A percentile compares a stretch with the other conserved stretches of the same genome.
Conservation (phyloP, 2,888 invertebrate genomes). For the Tinea semifulvella region DNA sequence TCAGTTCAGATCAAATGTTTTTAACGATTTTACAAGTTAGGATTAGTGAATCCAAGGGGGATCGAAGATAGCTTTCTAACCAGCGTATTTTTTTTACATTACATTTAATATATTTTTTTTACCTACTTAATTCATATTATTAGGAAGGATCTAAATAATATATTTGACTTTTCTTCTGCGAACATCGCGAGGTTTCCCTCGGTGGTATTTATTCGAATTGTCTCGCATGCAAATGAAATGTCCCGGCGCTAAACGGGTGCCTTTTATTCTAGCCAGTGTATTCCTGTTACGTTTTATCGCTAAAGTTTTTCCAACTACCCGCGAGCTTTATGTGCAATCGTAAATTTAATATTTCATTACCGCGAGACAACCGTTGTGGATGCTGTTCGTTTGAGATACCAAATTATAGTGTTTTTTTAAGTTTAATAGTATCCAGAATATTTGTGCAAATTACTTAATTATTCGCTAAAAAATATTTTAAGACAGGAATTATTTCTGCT, state of each 20-base stretch:
- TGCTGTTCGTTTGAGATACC: slow-evolving; percentile 2
- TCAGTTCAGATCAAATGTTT: no score
- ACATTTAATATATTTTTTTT: no score
- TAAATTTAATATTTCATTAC: slow-evolving; percentile 17
- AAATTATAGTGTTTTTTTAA: slow-evolving; percentile 2
- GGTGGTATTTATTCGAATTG: slow-evolving; percentile 35
- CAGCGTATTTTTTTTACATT: no score
- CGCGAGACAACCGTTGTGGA: slow-evolving; percentile 3
- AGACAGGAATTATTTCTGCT: no score
- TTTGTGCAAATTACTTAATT: slow-evolving; percentile 1
- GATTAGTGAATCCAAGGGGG: no score
- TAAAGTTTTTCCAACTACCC: slow-evolving; percentile 33
- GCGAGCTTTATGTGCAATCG: slow-evolving; percentile 13
- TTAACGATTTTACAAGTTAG: no score
- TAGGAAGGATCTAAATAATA: background rate
- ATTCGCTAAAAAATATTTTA: no score
- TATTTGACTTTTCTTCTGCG: background rate
- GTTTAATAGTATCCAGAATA: background rate
- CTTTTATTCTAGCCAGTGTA: slow-evolving; percentile 33
- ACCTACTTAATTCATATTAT: background rate
- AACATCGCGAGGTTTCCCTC: slow-evolving; percentile 24
- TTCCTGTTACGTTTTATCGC: slow-evolving; percentile 41
- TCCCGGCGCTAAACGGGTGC: slow-evolving; percentile 36
- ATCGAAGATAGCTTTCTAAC: no score
- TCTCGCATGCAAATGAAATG: slow-evolving; percentile 42